Evolutionary conservation across 2,113 vertebrate species (phyloP), one percentile per base, ranked within the genome.

Genomic region (Acanthochromis polyacanthus): DNA sequence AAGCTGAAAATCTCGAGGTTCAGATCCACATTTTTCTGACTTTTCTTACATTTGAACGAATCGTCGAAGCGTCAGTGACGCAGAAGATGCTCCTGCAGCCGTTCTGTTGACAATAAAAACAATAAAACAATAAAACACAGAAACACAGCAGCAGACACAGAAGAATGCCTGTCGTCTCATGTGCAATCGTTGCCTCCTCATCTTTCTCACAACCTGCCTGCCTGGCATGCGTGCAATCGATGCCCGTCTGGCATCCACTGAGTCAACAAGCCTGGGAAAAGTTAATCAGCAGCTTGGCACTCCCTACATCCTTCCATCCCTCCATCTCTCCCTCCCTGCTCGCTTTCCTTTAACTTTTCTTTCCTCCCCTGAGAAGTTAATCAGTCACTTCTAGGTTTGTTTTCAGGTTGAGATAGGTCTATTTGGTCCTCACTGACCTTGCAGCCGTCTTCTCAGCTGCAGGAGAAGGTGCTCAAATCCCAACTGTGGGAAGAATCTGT

Each of bases 231-330:
- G 69, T 90, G 89, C 68, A 76, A 14, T 78, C 50, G 30, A 81
- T 92, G 90, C 84, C 85, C 73, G 15, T 78, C 84, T 86, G 86
- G 88, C 83, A 81, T 83, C 10, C 52, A 52, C 82, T 73, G 65
- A 83, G 71, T 90, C 88, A 93, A 87, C 91, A 89, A 17, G 50
- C 87, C 81, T 90, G 85, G 87, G 89, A 91, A 91, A 89, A 87
- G 75, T 85, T 86, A 48, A 81, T 85, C 88, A 80, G 19, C 81
- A 65, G 78, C 71, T 64, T 68, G 75, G 75, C 82, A 78, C 78
- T 86, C 66, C 70, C 72, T 62, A 14, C 20, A 43, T 53, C 48
- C 4, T 9, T 60, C 56, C 36, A 10, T 46, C 25, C 40, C 9
- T 25, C 5, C 56, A 16, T 81, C 22, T 28, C 23, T 20, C 45